phyloP scores from a whole-genome alignment of 2,888 invertebrate species.

The Drosophila eohydei region DNA sequence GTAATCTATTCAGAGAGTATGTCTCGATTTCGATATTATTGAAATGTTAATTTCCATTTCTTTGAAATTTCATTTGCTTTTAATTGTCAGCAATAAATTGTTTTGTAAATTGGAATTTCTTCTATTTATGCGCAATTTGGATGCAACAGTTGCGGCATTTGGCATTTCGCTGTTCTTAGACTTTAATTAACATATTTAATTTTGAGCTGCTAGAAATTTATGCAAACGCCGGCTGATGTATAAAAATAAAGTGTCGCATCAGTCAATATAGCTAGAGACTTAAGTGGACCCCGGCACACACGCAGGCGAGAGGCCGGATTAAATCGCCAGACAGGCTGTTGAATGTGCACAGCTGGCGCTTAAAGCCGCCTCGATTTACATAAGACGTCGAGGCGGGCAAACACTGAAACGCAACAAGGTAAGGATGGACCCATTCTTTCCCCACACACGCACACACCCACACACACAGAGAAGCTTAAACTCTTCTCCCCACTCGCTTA shows the following conservation, averaged over 20 bases:
- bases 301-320: background rate
- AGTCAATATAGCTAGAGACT: conserved; percentile 38
- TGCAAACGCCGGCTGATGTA: conserved; percentile 32
- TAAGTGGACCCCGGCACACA: conserved; percentile 16
- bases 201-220: conserved; percentile 26
- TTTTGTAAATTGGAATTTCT: background rate
- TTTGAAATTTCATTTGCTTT: background rate
- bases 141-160: conserved; percentile 13
- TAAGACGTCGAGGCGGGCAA: conserved; percentile 31
- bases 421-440: conserved; percentile 4
- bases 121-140: background rate
- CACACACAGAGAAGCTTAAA: background rate
- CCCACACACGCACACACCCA: background rate
- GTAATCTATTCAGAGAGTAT: background rate
- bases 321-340: conserved; percentile 33
- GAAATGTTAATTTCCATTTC: background rate
- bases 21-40: background rate
- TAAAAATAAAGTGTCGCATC: conserved; percentile 51
- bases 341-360: conserved; percentile 48
- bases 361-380: conserved; percentile 54
- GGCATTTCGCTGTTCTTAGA: conserved; percentile 7
- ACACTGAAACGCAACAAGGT: conserved; percentile 42
- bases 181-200: conserved; percentile 55
- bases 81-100: conserved; percentile 1
- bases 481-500: conserved; percentile 16